These are phyloP conservation scores for Ethmia dodecea DNA, from an alignment of 2,888 invertebrate species.

Conservation along the genomic window DNA sequence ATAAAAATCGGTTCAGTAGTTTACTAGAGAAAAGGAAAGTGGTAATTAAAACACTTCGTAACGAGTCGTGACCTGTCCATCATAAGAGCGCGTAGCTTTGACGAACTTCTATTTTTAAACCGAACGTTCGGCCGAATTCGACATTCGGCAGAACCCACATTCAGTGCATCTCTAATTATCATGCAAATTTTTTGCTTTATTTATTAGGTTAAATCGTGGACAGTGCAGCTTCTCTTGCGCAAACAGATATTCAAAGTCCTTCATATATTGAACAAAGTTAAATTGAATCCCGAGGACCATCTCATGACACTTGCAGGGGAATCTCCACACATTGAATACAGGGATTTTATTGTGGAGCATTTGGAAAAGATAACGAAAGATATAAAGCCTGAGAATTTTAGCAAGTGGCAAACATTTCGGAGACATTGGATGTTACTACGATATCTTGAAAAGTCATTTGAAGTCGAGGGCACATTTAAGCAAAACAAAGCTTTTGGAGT, in stretches of 20 bases:
- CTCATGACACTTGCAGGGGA: conserved; percentile 77
- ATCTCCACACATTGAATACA: conserved; percentile 75
- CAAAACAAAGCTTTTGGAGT: conserved; percentile 70
- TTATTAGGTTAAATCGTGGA: conserved; percentile 79
- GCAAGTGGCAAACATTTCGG: conserved; percentile 53
- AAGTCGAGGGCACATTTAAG: conserved; percentile 63
- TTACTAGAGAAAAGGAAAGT: too few species aligned
- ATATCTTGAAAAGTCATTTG: conserved; percentile 67
- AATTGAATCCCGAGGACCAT: conserved; percentile 75
- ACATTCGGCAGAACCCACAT: too few species aligned
- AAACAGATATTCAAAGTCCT: conserved; percentile 81
- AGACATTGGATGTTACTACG: conserved; percentile 64
- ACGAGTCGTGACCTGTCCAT: too few species aligned
- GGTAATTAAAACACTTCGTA: too few species aligned
- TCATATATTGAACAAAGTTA: conserved; percentile 80
- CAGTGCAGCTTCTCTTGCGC: conserved; percentile 77
- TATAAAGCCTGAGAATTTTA: conserved; percentile 42
- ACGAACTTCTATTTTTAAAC: too few species aligned
- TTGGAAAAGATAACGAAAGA: conserved; percentile 72
- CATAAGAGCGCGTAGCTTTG: too few species aligned
- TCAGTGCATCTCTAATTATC: too few species aligned
- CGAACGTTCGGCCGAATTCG: too few species aligned
- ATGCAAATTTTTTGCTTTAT: not conserved
- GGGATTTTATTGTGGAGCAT: conserved; percentile 82
- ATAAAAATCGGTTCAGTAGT: too few species aligned